Evolutionary conservation across 1,140 invertebrate species (phyloP).

Genomic region (Eciton burchellii): DNA sequence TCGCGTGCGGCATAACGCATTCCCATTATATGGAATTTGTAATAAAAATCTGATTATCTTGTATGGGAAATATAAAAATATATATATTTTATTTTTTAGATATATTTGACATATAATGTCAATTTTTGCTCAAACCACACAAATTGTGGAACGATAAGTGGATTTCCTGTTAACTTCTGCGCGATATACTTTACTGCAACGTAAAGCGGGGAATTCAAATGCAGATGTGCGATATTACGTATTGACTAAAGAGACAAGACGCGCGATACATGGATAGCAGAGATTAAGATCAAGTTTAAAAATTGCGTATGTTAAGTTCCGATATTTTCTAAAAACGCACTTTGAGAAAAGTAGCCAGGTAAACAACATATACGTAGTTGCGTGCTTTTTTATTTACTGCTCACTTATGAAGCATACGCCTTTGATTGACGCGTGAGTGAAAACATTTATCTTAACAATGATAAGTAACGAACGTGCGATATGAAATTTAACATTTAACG

Average conservation of each 20-base stretch:
- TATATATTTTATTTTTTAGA: background rate
- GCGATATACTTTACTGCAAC: background rate
- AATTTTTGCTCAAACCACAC: background rate
- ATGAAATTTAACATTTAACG: background rate
- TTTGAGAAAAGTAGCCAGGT: no score
- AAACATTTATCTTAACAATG: no score
- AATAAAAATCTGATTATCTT: background rate
- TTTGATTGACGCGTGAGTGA: no score
- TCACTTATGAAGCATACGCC: no score
- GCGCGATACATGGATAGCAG: no score
- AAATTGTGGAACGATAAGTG: background rate
- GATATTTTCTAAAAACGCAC: no score
- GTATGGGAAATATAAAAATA: background rate
- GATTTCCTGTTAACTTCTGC: background rate
- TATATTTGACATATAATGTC: background rate
- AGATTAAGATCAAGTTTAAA: no score
- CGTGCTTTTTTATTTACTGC: no score
- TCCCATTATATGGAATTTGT: background rate
- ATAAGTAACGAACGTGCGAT: no score
- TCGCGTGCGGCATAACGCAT: slow-evolving; percentile 62
- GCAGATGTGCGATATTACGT: background rate
- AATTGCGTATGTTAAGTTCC: no score
- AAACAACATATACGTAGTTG: no score
- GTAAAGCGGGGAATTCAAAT: slow-evolving; percentile 29
- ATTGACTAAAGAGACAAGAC: background rate